phyloP scores from a whole-genome alignment of 1,140 invertebrate genomes.

The Apis florea region DNA sequence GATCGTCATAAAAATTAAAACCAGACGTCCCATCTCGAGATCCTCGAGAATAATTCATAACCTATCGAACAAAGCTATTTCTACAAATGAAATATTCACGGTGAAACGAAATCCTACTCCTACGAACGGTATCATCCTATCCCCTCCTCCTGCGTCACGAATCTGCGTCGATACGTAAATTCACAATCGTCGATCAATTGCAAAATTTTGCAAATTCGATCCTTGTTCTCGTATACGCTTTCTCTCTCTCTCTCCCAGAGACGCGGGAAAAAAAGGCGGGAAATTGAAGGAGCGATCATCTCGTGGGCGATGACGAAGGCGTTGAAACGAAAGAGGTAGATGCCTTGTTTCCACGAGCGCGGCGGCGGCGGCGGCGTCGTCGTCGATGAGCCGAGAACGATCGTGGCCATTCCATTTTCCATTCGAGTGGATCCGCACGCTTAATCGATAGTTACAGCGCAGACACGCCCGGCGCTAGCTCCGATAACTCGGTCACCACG shows the following conservation, averaged over 20 bases:
- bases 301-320: background rate
- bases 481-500: constrained; percentile 55
- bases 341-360: constrained; percentile 46
- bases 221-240: no score
- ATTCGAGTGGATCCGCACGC: constrained; percentile 57
- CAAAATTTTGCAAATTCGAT: no score
- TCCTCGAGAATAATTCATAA: constrained; percentile 29
- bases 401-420: constrained; percentile 63
- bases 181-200: background rate
- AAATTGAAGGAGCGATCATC: background rate
- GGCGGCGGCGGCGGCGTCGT: no score
- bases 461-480: constrained; percentile 60
- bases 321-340: constrained; percentile 35
- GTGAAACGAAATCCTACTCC: background rate
- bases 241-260: background rate
- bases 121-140: background rate
- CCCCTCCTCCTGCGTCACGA: background rate
- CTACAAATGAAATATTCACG: constrained; percentile 39
- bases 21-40: background rate
- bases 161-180: background rate
- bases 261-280: no score
- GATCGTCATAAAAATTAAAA: constrained; percentile 5
- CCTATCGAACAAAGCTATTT: constrained; percentile 28
- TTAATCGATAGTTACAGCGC: constrained; percentile 62
- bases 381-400: constrained; percentile 55